A percentile compares a stretch with the other conserved stretches of the same genome.
phyloP scores from a whole-genome alignment of 2,113 vertebrate genomes.

The Syngnathus scovelli region DNA sequence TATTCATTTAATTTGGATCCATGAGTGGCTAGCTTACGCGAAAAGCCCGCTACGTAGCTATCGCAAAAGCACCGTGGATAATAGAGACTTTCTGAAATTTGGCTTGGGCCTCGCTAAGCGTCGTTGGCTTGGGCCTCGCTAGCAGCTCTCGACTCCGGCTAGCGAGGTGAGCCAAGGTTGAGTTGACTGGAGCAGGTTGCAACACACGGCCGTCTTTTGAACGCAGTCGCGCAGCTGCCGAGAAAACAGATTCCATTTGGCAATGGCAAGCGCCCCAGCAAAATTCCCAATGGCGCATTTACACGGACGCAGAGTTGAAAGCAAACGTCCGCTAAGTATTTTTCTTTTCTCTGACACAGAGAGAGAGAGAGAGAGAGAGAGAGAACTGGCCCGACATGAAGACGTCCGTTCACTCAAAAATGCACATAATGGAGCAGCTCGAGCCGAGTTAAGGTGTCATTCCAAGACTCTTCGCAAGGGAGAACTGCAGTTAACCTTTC shows the following conservation, averaged over 20 bases:
- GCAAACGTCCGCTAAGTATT: slow-evolving; percentile 34
- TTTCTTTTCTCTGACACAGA: slow-evolving; percentile 18
- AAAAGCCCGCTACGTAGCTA: not conserved
- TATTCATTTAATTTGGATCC: not conserved
- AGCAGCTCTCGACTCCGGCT: slow-evolving; percentile 52
- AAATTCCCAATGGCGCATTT: slow-evolving; percentile 57
- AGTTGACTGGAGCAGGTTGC: slow-evolving; percentile 65
- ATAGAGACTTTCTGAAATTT: not conserved
- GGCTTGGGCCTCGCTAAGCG: slow-evolving; percentile 37
- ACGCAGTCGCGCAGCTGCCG: slow-evolving; percentile 64
- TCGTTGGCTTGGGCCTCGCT: slow-evolving; percentile 47
- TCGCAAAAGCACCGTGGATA: not conserved
- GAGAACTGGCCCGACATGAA: slow-evolving; percentile 12
- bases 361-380: slow-evolving; percentile 17
- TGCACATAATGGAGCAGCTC: slow-evolving; percentile 10
- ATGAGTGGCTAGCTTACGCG: not conserved
- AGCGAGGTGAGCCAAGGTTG: slow-evolving; percentile 70
- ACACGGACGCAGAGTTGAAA: slow-evolving; percentile 47
- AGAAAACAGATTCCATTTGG: slow-evolving; percentile 65
- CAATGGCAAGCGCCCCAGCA: slow-evolving; percentile 36
- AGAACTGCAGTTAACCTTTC: not conserved
- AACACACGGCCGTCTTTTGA: slow-evolving; percentile 63
- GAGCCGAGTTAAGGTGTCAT: not conserved
- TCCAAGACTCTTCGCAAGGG: not conserved
- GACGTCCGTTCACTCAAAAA: slow-evolving; percentile 22